phyloP scores from a whole-genome alignment of 1,140 invertebrate species.

The Drosophila persimilis region DNA sequence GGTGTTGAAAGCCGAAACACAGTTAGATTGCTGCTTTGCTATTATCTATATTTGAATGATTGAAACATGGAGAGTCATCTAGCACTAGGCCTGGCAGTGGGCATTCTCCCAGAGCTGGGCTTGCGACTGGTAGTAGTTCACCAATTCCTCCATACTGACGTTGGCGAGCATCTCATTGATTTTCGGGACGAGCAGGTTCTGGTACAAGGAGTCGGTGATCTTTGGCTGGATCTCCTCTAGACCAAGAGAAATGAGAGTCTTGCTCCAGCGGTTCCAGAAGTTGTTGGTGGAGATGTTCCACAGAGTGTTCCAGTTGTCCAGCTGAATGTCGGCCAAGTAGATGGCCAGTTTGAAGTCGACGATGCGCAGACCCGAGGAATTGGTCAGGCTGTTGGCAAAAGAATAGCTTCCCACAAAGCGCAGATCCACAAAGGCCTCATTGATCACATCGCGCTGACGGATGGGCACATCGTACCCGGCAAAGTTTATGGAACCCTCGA shows the following conservation, averaged over 20 bases:
- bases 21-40: conserved; percentile 2
- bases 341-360: conserved; percentile 45
- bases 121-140: conserved; percentile 9
- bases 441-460: conserved; percentile 40
- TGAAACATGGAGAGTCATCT: not conserved
- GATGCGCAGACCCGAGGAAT: conserved; percentile 44
- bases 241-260: too few relatives aligned
- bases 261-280: too few relatives aligned
- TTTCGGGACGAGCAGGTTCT: conserved; percentile 28
- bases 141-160: conserved; percentile 49
- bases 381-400: conserved; percentile 35
- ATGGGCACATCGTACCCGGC: conserved; percentile 36
- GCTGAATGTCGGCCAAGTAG: conserved; percentile 42
- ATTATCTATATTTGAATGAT: conserved; percentile 9
- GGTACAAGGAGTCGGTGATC: conserved; percentile 24
- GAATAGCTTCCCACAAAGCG: conserved; percentile 58
- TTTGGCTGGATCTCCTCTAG: conserved; percentile 49
- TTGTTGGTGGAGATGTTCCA: conserved; percentile 59
- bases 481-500: conserved; percentile 49
- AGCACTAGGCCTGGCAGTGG: conserved; percentile 4
- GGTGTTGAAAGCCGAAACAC: not conserved
- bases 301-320: conserved; percentile 65
- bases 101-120: conserved; percentile 16
- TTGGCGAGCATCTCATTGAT: conserved; percentile 38
- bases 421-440: conserved; percentile 55